A percentile compares a stretch with the other conserved stretches of the same genome.
Evolutionary conservation across 2,888 invertebrate species (phyloP).

Genomic region (Tetragonisca angustula): DNA sequence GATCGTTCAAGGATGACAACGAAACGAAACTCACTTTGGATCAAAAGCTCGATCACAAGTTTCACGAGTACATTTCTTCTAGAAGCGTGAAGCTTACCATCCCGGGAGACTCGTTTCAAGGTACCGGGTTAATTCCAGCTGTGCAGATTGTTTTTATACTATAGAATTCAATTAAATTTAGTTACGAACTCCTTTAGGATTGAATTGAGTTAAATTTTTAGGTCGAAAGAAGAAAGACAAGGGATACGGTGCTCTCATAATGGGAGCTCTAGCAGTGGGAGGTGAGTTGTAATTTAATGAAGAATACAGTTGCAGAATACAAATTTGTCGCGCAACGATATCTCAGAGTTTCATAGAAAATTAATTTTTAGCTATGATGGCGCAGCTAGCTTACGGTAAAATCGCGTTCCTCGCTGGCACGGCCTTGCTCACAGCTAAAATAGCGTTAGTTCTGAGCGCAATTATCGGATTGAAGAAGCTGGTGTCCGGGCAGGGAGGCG

Average conservation of each 20-base stretch:
- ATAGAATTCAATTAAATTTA: background rate
- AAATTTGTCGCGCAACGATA: background rate
- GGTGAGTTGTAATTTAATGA: slow-evolving; percentile 73
- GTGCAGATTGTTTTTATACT: background rate
- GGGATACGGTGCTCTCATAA: slow-evolving; percentile 85
- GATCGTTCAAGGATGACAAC: slow-evolving; percentile 63
- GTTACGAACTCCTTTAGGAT: background rate
- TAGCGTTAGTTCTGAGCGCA: slow-evolving; percentile 87
- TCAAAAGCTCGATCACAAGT: slow-evolving; percentile 80
- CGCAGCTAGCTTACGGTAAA: slow-evolving; percentile 89
- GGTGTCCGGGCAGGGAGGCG: slow-evolving; percentile 84
- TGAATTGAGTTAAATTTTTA: slow-evolving; percentile 6
- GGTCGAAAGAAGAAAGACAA: slow-evolving; percentile 85
- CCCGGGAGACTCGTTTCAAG: slow-evolving; percentile 82
- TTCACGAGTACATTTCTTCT: slow-evolving; percentile 80
- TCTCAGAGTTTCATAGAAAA: background rate
- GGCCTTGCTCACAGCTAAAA: slow-evolving; percentile 88
- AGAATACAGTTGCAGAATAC: no score
- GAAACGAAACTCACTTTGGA: slow-evolving; percentile 76
- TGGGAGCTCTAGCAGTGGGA: slow-evolving; percentile 87
- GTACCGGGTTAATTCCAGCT: slow-evolving; percentile 62
- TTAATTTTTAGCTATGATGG: slow-evolving; percentile 85
- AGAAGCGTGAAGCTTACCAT: slow-evolving; percentile 81
- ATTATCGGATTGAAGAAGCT: slow-evolving; percentile 88
- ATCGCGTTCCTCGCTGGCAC: slow-evolving; percentile 89